A percentile compares a stretch with the other conserved stretches of the same genome.
phyloP scores from a whole-genome alignment of 2,888 invertebrate species.

The Drosophila niveifrons region DNA sequence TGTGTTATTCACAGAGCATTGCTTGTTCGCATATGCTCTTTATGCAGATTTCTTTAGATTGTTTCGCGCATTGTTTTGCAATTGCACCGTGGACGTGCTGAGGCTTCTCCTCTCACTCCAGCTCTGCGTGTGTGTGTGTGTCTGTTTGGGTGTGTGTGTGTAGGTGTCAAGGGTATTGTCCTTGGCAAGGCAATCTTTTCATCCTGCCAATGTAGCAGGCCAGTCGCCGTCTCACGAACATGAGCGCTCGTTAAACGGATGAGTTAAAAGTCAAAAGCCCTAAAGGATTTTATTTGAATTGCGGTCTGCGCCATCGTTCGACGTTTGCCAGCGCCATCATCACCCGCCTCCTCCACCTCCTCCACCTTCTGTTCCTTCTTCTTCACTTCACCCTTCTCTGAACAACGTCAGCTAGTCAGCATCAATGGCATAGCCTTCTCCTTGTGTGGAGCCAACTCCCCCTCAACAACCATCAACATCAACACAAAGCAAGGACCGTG shows the following conservation, averaged over 20 bases:
- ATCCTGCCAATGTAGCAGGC: conserved; percentile 28
- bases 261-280: conserved; percentile 84
- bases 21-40: conserved; percentile 1
- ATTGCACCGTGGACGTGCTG: conserved; percentile 66
- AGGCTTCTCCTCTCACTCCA: conserved; percentile 8
- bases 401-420: not conserved
- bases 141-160: conserved; percentile 28
- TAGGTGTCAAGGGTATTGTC: conserved; percentile 78
- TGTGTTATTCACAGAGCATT: not conserved
- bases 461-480: not conserved
- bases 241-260: conserved; percentile 79
- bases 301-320: conserved; percentile 74
- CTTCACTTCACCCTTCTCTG: not conserved
- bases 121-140: conserved; percentile 19
- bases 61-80: conserved; percentile 65
- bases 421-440: conserved; percentile 15
- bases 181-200: conserved; percentile 61
- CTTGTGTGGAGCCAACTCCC: not conserved
- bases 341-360: not conserved
- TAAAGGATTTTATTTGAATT: conserved; percentile 84
- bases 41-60: conserved; percentile 27
- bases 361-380: not conserved
- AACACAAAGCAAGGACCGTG: not conserved
- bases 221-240: conserved; percentile 69
- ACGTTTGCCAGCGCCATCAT: conserved; percentile 48